phyloP scores from a whole-genome alignment of 2,113 vertebrate species.

The Chloropsis cyanopogon region DNA sequence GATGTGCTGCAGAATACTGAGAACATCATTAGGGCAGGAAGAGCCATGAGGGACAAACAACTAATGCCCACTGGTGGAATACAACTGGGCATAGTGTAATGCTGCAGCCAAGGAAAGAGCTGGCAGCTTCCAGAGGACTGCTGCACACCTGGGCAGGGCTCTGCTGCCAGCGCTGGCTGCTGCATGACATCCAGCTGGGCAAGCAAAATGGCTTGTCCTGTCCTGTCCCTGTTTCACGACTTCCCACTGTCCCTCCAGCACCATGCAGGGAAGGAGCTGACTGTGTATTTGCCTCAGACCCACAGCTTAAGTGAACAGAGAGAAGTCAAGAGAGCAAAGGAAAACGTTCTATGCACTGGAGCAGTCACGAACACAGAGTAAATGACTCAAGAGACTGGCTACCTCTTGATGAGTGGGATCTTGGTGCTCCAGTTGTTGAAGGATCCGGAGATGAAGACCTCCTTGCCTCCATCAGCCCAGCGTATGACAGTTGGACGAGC shows the following conservation, averaged over 20 bases:
- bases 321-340: background rate
- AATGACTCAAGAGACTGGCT: background rate
- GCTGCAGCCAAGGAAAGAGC: background rate
- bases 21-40: background rate
- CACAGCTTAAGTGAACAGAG: background rate
- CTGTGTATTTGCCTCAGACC: background rate
- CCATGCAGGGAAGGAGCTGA: background rate
- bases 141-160: background rate
- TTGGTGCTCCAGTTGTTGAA: slow-evolving; percentile 96
- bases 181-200: background rate
- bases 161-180: background rate
- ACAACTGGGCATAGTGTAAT: background rate
- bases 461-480: slow-evolving; percentile 93
- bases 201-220: background rate
- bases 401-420: slow-evolving; percentile 98
- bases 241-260: background rate
- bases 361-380: background rate
- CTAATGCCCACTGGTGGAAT: background rate
- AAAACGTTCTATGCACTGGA: background rate
- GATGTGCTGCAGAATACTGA: background rate
- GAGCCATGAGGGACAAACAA: background rate
- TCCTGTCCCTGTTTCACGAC: background rate
- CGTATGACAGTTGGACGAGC: slow-evolving; percentile 95
- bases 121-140: background rate
- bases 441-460: slow-evolving; percentile 93